phyloP scores from a whole-genome alignment of 2,888 invertebrate species.

The Ceraclea dissimilis region DNA sequence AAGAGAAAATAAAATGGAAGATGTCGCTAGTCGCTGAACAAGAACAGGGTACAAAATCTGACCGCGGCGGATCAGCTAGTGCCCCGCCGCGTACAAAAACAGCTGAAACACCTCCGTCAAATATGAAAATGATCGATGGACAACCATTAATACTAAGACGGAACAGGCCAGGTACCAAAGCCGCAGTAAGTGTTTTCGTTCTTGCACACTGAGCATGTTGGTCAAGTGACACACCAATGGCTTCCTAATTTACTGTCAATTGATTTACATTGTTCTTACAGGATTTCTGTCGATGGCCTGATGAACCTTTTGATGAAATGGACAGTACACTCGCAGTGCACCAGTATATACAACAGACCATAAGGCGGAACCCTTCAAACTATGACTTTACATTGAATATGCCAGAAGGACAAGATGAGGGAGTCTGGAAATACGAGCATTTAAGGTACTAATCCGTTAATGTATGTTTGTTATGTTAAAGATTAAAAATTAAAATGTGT shows the following conservation, averaged over 20 bases:
- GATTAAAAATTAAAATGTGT: too few species aligned
- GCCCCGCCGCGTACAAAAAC: conserved; percentile 15
- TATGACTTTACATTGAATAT: conserved; percentile 91
- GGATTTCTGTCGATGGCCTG: conserved; percentile 98
- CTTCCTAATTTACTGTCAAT: neutral
- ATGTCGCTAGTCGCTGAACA: conserved; percentile 16
- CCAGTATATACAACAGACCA: conserved; percentile 97
- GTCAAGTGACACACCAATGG: conserved; percentile 9
- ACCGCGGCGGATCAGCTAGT: conserved; percentile 3
- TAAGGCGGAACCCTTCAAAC: conserved; percentile 85
- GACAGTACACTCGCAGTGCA: conserved; percentile 98
- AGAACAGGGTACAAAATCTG: neutral
- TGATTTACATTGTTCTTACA: conserved; percentile 33
- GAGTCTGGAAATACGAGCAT: conserved; percentile 99
- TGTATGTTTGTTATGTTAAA: too few species aligned
- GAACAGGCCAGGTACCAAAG: conserved; percentile 87
- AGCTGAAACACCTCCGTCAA: conserved; percentile 28
- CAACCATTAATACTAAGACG: conserved; percentile 75
- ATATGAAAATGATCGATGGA: conserved; percentile 80
- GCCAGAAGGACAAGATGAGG: conserved; percentile 96
- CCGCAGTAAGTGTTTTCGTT: conserved; percentile 55
- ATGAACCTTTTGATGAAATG: conserved; percentile 98
- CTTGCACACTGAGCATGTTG: conserved; percentile 1
- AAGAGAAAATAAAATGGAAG: conserved; percentile 3
- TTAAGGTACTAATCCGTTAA: conserved; percentile 67